These are phyloP conservation scores for Grus americana DNA, from an alignment of 2,113 vertebrate species.

Conservation along the genomic window DNA sequence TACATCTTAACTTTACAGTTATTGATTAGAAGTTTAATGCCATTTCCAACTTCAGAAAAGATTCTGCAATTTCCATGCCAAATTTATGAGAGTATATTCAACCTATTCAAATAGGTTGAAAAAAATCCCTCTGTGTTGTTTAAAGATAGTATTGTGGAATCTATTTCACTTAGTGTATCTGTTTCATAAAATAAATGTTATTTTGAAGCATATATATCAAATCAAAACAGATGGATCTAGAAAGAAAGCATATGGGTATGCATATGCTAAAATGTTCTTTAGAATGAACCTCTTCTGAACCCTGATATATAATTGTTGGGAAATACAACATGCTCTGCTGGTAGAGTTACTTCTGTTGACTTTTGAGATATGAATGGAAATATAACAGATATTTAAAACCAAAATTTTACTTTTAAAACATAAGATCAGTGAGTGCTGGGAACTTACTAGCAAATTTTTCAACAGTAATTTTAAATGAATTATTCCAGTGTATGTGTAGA, in stretches of 20 bases:
- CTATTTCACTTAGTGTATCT: conserved; percentile 17
- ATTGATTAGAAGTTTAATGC: neutral
- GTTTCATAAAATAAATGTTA: conserved; percentile 49
- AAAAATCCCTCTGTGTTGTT: neutral
- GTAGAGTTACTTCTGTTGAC: conserved; percentile 11
- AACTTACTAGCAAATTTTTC: neutral
- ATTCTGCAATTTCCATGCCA: neutral
- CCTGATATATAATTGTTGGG: conserved; percentile 14
- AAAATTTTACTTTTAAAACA: neutral
- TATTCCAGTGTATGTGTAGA: neutral
- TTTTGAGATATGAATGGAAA: neutral
- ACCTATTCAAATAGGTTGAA: neutral
- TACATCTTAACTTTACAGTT: neutral
- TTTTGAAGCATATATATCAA: conserved; percentile 58
- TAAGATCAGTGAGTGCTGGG: neutral
- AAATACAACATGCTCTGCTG: conserved; percentile 13
- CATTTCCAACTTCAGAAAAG: neutral
- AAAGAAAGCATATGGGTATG: conserved; percentile 66
- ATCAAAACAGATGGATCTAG: conserved; percentile 65
- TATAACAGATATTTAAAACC: neutral
- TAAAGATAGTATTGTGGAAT: neutral
- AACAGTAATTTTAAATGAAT: neutral
- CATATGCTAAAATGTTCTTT: conserved; percentile 69
- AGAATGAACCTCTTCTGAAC: conserved; percentile 8
- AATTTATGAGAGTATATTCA: neutral